phyloP scores from a whole-genome alignment of 2,888 invertebrate species.

The Dyspetes luteomarginatus region DNA sequence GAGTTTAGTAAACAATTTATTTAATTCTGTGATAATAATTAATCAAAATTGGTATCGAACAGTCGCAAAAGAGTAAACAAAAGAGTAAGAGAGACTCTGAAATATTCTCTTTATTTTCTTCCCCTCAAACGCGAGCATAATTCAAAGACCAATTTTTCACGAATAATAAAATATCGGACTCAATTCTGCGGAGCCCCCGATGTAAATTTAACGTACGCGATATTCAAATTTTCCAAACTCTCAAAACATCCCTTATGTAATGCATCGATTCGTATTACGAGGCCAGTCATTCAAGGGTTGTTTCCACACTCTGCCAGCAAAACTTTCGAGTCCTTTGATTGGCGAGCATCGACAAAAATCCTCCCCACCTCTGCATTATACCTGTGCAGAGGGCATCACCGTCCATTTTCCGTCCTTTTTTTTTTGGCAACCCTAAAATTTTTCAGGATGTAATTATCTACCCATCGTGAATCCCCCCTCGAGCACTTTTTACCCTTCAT shows the following conservation, averaged over 20 bases:
- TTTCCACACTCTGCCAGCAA: constrained; percentile 35
- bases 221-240: constrained; percentile 2
- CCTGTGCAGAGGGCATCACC: constrained; percentile 19
- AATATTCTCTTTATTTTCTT: too few species aligned
- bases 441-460: constrained; percentile 27
- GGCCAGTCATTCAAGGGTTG: constrained; percentile 8
- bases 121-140: too few species aligned
- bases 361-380: constrained; percentile 1
- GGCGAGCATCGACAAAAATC: not conserved
- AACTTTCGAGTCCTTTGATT: constrained; percentile 5
- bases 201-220: not conserved
- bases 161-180: not conserved
- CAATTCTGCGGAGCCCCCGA: not conserved
- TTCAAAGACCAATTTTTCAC: not conserved
- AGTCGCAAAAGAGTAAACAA: not conserved
- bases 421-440: constrained; percentile 10
- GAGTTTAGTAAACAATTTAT: not conserved
- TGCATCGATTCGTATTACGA: not conserved
- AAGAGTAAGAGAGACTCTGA: too few species aligned
- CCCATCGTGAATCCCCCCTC: constrained; percentile 7
- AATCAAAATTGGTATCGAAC: not conserved
- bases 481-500: too few species aligned
- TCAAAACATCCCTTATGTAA: too few species aligned
- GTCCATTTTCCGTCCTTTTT: constrained; percentile 3
- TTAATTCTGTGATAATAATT: not conserved